A percentile compares a stretch with the other conserved stretches of the same genome.
Evolutionary conservation across 2,888 invertebrate species (phyloP).

Genomic region (Platerodrilus igneus): DNA sequence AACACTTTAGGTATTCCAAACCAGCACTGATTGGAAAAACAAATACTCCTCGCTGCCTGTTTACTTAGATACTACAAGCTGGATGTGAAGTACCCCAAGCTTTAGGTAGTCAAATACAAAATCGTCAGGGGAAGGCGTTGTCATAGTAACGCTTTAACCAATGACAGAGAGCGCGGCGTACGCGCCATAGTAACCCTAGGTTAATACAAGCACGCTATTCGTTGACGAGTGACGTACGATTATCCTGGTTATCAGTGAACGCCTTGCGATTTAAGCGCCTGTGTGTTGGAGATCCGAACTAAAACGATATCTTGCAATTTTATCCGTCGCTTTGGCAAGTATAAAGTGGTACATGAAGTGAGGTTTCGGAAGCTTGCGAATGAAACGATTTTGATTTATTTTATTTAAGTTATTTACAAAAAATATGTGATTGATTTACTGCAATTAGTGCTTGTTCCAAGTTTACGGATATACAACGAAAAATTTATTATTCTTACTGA

Average conservation of each 20-base stretch:
- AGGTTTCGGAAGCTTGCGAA: too few relatives aligned
- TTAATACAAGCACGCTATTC: slow-evolving; percentile 28
- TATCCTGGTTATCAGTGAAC: slow-evolving; percentile 45
- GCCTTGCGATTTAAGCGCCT: slow-evolving; percentile 43
- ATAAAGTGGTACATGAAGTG: too few relatives aligned
- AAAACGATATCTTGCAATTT: slow-evolving; percentile 23
- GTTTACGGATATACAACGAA: too few relatives aligned
- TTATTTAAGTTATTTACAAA: too few relatives aligned
- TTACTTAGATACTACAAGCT: slow-evolving; percentile 52
- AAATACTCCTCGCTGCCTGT: slow-evolving; percentile 53
- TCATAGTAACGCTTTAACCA: slow-evolving; percentile 38
- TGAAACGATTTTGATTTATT: too few relatives aligned
- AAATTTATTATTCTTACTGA: too few relatives aligned
- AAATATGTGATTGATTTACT: too few relatives aligned
- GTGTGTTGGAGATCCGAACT: slow-evolving; percentile 32
- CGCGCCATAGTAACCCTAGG: slow-evolving; percentile 35
- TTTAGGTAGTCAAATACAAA: slow-evolving; percentile 50
- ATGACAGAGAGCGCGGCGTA: slow-evolving; percentile 26
- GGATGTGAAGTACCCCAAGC: slow-evolving; percentile 50
- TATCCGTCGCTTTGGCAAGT: slow-evolving; percentile 19
- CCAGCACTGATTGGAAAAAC: slow-evolving; percentile 56
- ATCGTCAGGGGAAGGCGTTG: slow-evolving; percentile 40
- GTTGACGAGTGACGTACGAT: slow-evolving; percentile 13
- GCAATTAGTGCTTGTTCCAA: too few relatives aligned
- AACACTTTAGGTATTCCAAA: slow-evolving; percentile 51